Evolutionary conservation across 2,797 vertebrate genomes (phyloP).

Genomic region (Rhinatrema bivittatum): DNA sequence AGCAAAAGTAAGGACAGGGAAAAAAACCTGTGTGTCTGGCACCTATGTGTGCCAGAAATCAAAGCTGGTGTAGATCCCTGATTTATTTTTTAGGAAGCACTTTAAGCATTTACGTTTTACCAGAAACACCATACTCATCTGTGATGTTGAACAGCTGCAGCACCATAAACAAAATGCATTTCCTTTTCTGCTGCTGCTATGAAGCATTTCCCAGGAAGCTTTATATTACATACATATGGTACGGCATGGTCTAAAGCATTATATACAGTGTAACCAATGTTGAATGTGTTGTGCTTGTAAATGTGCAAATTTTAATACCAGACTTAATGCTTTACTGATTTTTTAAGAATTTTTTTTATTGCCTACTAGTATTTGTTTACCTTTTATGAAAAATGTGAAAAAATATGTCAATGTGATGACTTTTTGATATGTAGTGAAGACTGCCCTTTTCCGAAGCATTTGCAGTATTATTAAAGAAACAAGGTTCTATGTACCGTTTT

Average conservation of each 20-base stretch:
- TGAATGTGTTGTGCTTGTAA: constrained; percentile 54
- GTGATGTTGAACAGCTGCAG: too few species aligned
- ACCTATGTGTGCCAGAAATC: too few species aligned
- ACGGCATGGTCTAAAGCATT: constrained; percentile 47
- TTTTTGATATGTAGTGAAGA: constrained; percentile 73
- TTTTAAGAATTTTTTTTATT: constrained; percentile 53
- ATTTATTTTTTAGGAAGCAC: too few species aligned
- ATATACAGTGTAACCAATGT: constrained; percentile 43
- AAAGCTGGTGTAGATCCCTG: too few species aligned
- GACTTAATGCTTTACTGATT: constrained; percentile 59
- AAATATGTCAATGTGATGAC: constrained; percentile 47
- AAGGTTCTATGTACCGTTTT: constrained; percentile 60
- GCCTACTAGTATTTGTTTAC: constrained; percentile 50
- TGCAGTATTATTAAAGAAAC: constrained; percentile 70
- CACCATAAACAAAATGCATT: too few species aligned
- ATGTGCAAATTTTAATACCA: constrained; percentile 54
- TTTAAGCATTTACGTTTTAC: too few species aligned
- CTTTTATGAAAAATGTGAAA: constrained; percentile 34
- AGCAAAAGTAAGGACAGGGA: too few species aligned
- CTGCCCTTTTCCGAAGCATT: constrained; percentile 60
- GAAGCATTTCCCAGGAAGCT: constrained; percentile 39
- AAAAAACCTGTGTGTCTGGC: too few species aligned
- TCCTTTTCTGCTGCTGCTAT: too few species aligned
- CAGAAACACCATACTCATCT: too few species aligned
- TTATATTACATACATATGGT: constrained; percentile 44